Percentiles rank a stretch among this genome's conserved stretches.
Conservation (phyloP, 2,113 vertebrate species). For the Leucoraja erinaceus region DNA sequence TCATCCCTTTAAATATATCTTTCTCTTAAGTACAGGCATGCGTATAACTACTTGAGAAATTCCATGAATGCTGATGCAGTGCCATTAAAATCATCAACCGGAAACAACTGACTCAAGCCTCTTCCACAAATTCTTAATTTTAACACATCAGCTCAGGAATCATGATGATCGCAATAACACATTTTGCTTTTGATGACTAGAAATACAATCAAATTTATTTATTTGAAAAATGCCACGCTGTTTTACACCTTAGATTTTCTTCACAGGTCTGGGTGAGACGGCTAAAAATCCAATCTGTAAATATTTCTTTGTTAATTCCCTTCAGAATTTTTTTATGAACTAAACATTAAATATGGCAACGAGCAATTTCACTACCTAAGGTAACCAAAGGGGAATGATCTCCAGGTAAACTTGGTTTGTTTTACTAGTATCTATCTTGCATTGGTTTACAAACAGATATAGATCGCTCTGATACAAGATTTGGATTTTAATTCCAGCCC, state of each 20-base stretch:
- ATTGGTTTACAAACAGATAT: conserved; percentile 1
- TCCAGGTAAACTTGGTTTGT: not conserved
- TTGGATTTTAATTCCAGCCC: not conserved
- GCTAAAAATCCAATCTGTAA: not conserved
- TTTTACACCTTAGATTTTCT: not conserved
- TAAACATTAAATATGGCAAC: not conserved
- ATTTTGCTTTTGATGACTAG: not conserved
- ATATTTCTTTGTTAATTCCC: not conserved
- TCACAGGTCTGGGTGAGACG: not conserved
- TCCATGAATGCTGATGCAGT: not conserved
- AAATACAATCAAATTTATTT: not conserved
- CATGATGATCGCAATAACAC: not conserved
- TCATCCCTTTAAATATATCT: conserved; percentile 22
- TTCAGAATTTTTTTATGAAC: not conserved
- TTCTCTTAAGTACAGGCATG: conserved; percentile 32
- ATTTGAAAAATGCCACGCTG: not conserved
- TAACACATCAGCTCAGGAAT: not conserved
- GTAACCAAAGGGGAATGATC: not conserved
- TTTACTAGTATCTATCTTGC: not conserved
- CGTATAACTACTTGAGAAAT: conserved; percentile 4
- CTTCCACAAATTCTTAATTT: not conserved
- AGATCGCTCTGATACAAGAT: not conserved
- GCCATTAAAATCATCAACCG: not conserved
- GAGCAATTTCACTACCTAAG: not conserved
- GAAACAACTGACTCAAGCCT: not conserved